phyloP scores from a whole-genome alignment of 2,797 vertebrate genomes.

The Lates japonicus region DNA sequence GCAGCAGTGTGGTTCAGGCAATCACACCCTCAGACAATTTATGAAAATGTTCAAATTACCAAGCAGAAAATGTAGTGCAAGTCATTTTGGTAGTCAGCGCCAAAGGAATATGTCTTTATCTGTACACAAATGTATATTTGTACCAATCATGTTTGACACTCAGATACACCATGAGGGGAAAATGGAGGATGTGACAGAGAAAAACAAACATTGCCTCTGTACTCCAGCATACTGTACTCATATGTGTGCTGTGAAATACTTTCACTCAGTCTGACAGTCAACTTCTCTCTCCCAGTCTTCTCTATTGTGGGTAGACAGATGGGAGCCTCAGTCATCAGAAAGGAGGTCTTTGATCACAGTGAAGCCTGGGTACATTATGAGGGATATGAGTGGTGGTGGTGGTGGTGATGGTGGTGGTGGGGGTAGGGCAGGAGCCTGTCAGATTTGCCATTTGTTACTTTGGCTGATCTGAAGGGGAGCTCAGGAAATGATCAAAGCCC shows the following conservation, averaged over 20 bases:
- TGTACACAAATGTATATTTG: slow-evolving; percentile 33
- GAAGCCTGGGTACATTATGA: slow-evolving; percentile 72
- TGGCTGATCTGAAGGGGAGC: slow-evolving; percentile 76
- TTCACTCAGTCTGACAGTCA: slow-evolving; percentile 66
- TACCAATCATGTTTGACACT: slow-evolving; percentile 48
- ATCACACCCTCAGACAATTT: slow-evolving; percentile 39
- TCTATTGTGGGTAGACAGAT: slow-evolving; percentile 64
- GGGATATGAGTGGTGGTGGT: slow-evolving; percentile 49
- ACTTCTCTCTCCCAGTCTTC: slow-evolving; percentile 36
- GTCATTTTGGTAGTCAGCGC: slow-evolving; percentile 22
- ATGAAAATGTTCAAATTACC: slow-evolving; percentile 41
- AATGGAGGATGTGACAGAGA: slow-evolving; percentile 46
- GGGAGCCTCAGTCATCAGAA: slow-evolving; percentile 70
- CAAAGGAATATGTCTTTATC: slow-evolving; percentile 47
- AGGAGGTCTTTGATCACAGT: slow-evolving; percentile 83
- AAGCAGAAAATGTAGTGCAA: slow-evolving; percentile 17
- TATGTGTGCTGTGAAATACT: slow-evolving; percentile 37
- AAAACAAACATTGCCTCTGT: slow-evolving; percentile 56
- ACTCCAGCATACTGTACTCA: slow-evolving; percentile 52
- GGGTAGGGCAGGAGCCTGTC: slow-evolving; percentile 77
- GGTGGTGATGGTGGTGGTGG: not conserved
- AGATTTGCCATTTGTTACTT: slow-evolving; percentile 83
- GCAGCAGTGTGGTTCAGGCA: slow-evolving; percentile 26
- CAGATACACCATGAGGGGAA: slow-evolving; percentile 23
- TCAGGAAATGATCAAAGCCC: slow-evolving; percentile 87